Base-by-base conservation (phyloP, 1,140 invertebrate genomes). In the Zaprionus lachaisei region DNA sequence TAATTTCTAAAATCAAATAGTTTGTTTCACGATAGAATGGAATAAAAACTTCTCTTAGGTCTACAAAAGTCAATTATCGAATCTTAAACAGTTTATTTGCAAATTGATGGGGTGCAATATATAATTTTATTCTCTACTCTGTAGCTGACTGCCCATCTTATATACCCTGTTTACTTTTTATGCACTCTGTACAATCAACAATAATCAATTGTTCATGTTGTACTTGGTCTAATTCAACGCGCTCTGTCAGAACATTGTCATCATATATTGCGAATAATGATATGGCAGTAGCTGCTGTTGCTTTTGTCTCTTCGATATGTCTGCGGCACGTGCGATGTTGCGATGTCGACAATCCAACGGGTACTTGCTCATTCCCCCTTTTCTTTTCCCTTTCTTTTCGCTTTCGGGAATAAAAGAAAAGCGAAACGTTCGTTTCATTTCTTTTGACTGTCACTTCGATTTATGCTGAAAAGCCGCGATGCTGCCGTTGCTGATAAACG, bases 221-320 rank as follows among this genome's bases (percentile, higher is more conserved):
- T 34, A 51, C 47, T 51, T 51, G 41, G 15, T 47, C n/a, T 47
- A 14, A 47, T 47, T 6, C n/a, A 15, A 9, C 47, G 47, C 17
- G 14, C 28, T n/a, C 24, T 11, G 11, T 57, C 26, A 28, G 55
- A 24, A 57, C 37, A 66, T n/a, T 41, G 57, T 47, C 34, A n/a
- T 17, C 70, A 58, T 71, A 73, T 77, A 44, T 77, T 71, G 63
- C 61, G 26, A 49, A 38, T 79, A 76, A 79, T 76, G 55, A 72
- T 72, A 71, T 65, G 67, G 73, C 57, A 28, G 47, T 51, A 31
- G 47, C 57, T 58, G 68, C 12, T 60, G 72, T 80, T 77, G 73
- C 22, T 51, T 72, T 68, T 80, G 78, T 77, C 55, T 77, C 38
- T 68, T 80, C 69, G 60, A 80, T 77, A 72, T 77, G 78, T 72